phyloP scores from a whole-genome alignment of 2,113 vertebrate genomes.

The Hystrix cristata region DNA sequence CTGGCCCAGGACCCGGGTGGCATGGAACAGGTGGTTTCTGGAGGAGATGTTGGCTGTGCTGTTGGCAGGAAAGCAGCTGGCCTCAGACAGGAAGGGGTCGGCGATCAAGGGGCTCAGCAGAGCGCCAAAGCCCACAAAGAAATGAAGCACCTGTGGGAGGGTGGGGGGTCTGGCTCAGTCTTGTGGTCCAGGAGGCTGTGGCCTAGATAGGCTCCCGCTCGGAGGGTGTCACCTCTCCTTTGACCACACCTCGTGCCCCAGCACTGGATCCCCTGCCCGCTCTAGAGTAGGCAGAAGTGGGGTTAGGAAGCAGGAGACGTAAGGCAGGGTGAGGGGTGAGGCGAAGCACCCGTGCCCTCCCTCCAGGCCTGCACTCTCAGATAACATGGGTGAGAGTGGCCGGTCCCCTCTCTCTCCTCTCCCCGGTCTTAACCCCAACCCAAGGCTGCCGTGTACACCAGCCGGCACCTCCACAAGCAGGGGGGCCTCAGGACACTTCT shows the following conservation, averaged over 20 bases:
- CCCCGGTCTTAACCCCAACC: background rate
- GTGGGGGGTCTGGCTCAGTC: background rate
- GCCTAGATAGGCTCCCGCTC: background rate
- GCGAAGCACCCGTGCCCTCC: background rate
- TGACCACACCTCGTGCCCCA: background rate
- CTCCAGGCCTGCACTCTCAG: background rate
- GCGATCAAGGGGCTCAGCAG: constrained; percentile 96
- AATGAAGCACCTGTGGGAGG: constrained; percentile 93
- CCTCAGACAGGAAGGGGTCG: constrained; percentile 96
- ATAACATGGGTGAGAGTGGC: background rate
- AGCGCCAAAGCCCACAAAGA: constrained; percentile 96
- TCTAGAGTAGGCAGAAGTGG: too few relatives aligned
- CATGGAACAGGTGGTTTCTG: constrained; percentile 91
- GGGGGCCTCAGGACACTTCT: background rate
- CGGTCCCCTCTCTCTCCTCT: background rate
- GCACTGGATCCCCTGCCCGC: background rate
- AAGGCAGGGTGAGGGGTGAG: background rate
- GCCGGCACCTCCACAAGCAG: background rate
- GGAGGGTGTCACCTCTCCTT: background rate
- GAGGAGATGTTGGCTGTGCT: constrained; percentile 87
- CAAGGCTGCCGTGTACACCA: background rate
- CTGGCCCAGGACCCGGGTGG: constrained; percentile 84
- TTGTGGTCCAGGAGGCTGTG: background rate
- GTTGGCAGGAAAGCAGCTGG: constrained; percentile 92
- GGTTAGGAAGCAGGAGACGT: background rate